A percentile compares a stretch with the other conserved stretches of the same genome.
Evolutionary conservation across 1,140 invertebrate species (phyloP).

Genomic region (Cydia strobilella): DNA sequence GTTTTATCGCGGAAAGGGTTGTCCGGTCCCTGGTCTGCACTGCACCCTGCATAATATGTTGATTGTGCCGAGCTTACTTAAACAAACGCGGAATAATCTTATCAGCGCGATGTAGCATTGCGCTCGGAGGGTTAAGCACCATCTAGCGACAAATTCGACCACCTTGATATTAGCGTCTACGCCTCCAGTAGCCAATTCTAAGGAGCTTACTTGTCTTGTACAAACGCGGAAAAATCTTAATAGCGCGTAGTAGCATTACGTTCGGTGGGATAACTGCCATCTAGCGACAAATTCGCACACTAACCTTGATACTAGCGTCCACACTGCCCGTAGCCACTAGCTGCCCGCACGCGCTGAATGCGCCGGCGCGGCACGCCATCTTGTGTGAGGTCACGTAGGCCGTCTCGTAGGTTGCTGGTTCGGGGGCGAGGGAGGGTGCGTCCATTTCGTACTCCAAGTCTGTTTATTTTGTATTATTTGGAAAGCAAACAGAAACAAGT

Average conservation of each 20-base stretch:
- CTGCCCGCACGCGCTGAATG: constrained; percentile 96
- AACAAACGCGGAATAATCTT: neutral
- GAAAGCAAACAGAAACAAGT: too few species aligned
- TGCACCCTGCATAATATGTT: too few species aligned
- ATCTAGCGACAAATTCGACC: neutral
- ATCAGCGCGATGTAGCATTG: constrained; percentile 7
- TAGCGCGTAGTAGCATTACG: neutral
- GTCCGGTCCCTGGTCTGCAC: too few species aligned
- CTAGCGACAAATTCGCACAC: neutral
- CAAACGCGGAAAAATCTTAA: too few species aligned
- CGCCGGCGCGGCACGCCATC: constrained; percentile 95
- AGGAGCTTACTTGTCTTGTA: too few species aligned
- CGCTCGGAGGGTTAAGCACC: neutral
- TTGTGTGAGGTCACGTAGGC: constrained; percentile 99
- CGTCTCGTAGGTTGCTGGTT: constrained; percentile 97
- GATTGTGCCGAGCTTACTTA: too few species aligned
- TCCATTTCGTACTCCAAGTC: constrained; percentile 98
- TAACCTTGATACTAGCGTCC: constrained; percentile 97
- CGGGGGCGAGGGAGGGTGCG: constrained; percentile 92
- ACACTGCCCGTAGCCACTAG: constrained; percentile 98
- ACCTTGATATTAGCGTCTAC: constrained; percentile 98
- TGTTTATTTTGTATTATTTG: too few species aligned
- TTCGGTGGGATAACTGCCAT: neutral
- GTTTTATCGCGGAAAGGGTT: too few species aligned
- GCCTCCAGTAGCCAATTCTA: constrained; percentile 94